phyloP scores from a whole-genome alignment of 1,140 invertebrate species.

The Sycophila sp. region DNA sequence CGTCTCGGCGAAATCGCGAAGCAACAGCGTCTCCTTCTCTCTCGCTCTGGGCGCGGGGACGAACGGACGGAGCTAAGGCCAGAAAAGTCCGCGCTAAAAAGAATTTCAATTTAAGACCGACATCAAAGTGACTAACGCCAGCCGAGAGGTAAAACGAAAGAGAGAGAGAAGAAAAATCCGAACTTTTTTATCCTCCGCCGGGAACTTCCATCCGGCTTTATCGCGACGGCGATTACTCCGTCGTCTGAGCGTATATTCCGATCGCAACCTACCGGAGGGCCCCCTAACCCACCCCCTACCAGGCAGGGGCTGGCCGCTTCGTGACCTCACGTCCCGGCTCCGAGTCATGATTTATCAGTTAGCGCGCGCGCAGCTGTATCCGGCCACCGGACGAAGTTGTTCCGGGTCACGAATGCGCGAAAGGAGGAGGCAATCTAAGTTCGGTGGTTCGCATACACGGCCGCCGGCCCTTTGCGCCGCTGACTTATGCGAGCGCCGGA shows the following conservation, averaged over 20 bases:
- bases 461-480: too few species aligned
- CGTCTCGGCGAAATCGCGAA: too few species aligned
- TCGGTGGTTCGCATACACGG: too few species aligned
- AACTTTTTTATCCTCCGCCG: constrained; percentile 3
- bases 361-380: neutral
- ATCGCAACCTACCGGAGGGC: constrained; percentile 1
- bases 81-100: neutral
- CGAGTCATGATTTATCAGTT: constrained; percentile 6
- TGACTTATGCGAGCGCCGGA: too few species aligned
- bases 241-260: neutral
- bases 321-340: neutral
- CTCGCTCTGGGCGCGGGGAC: too few species aligned
- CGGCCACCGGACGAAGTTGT: neutral
- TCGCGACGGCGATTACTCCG: neutral
- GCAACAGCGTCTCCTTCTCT: too few species aligned
- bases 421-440: neutral
- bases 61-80: neutral
- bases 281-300: neutral
- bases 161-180: too few species aligned
- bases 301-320: neutral
- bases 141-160: constrained; percentile 14
- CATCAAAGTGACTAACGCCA: constrained; percentile 11
- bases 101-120: constrained; percentile 20
- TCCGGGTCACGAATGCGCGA: neutral
- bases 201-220: constrained; percentile 10